These are phyloP conservation scores for Silurus glanis DNA, from an alignment of 2,113 vertebrate species.

Conservation along the genomic window DNA sequence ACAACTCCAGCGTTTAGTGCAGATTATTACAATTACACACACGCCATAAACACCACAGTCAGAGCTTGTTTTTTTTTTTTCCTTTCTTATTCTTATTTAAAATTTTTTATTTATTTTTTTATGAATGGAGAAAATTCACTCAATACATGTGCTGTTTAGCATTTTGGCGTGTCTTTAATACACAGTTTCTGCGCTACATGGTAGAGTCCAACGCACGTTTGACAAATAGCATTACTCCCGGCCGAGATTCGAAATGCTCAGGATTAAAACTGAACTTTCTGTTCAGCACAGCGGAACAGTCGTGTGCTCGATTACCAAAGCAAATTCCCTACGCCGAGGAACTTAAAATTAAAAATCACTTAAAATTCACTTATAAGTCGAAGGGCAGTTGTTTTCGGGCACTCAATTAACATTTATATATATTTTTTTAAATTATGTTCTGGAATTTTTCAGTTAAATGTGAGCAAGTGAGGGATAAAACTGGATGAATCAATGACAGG, in stretches of 20 bases:
- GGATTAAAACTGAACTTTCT: not conserved
- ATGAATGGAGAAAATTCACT: slow-evolving; percentile 22
- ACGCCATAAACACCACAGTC: slow-evolving; percentile 45
- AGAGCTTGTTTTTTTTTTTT: slow-evolving; percentile 23
- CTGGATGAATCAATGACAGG: not conserved
- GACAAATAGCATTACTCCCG: not conserved
- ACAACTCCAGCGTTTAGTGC: slow-evolving; percentile 60
- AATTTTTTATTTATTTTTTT: not conserved
- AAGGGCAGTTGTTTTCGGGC: not conserved
- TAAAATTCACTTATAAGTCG: not conserved
- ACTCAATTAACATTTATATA: not conserved
- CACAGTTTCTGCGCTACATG: not conserved
- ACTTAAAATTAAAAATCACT: not conserved
- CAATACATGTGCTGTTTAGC: not conserved
- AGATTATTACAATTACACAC: slow-evolving; percentile 67
- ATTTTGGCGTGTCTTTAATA: not conserved
- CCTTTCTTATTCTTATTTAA: not conserved
- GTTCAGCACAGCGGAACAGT: not conserved
- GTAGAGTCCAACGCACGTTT: not conserved
- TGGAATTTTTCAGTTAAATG: not conserved
- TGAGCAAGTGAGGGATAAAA: not conserved
- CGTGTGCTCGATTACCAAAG: not conserved
- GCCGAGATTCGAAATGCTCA: not conserved
- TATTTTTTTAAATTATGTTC: too few relatives aligned
- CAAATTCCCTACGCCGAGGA: not conserved